Percentiles rank a stretch among this genome's conserved stretches.
Conservation (phyloP, 2,888 invertebrate genomes). For the Acanthosoma haemorrhoidale region DNA sequence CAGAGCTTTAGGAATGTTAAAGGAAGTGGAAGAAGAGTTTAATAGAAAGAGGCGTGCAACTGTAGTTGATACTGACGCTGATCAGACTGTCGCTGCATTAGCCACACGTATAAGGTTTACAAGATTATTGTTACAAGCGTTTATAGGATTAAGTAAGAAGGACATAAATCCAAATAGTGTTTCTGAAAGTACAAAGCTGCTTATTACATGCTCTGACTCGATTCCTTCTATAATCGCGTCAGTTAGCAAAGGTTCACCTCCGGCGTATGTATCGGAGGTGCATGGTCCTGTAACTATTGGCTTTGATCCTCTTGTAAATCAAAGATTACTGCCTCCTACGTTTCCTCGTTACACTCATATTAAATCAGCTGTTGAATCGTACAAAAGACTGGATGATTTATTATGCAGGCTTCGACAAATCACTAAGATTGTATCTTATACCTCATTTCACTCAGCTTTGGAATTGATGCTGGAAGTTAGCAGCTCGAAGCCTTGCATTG, state of each 20-base stretch:
- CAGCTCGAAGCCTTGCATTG: constrained; percentile 78
- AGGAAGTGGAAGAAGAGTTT: constrained; percentile 87
- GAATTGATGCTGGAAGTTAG: constrained; percentile 94
- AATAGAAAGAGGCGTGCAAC: constrained; percentile 62
- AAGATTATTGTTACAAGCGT: constrained; percentile 75
- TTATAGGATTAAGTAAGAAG: constrained; percentile 49
- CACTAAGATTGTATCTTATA: constrained; percentile 71
- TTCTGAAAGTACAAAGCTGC: constrained; percentile 62
- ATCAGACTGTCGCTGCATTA: constrained; percentile 60
- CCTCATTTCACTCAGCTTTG: constrained; percentile 75
- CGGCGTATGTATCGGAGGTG: constrained; percentile 35
- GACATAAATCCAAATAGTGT: constrained; percentile 64
- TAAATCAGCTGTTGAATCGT: constrained; percentile 66
- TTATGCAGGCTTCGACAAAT: constrained; percentile 74
- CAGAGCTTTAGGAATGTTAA: constrained; percentile 71
- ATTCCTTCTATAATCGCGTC: constrained; percentile 51
- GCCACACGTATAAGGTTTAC: constrained; percentile 80
- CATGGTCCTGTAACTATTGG: constrained; percentile 57
- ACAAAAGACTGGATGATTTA: constrained; percentile 75
- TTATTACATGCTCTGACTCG: constrained; percentile 75
- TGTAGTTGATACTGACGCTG: constrained; percentile 38
- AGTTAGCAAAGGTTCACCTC: constrained; percentile 37
- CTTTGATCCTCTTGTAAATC: constrained; percentile 94
- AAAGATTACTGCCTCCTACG: constrained; percentile 91
- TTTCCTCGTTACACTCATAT: constrained; percentile 95